These are phyloP conservation scores for Apogon talboti DNA, from an alignment of 2,797 vertebrate genomes.

Conservation along the genomic window DNA sequence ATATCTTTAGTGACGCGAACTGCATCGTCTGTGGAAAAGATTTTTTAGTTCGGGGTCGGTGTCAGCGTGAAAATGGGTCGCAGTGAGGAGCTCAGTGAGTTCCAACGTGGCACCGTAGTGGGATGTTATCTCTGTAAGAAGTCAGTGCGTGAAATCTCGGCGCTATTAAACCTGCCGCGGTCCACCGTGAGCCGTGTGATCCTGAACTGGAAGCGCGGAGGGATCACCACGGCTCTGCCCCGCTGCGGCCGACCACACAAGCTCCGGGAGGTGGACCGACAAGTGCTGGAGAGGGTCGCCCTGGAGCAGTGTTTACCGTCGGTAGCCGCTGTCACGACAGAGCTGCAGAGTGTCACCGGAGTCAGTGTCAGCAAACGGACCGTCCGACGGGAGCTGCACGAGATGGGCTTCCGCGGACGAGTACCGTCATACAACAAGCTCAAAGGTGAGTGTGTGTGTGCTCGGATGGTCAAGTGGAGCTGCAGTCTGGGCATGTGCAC, in stretches of 20 bases:
- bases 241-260: constrained; percentile 67
- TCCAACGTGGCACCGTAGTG: constrained; percentile 61
- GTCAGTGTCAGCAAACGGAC: constrained; percentile 57
- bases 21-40: no score
- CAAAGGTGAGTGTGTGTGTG: constrained; percentile 30
- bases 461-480: no score
- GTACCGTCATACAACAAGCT: constrained; percentile 50
- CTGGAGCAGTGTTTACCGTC: constrained; percentile 47
- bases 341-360: constrained; percentile 61
- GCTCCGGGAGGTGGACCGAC: constrained; percentile 59
- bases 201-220: constrained; percentile 61
- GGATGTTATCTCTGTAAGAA: constrained; percentile 65
- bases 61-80: constrained; percentile 43
- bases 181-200: constrained; percentile 67
- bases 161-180: constrained; percentile 47
- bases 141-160: constrained; percentile 59
- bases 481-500: no score
- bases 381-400: constrained; percentile 59
- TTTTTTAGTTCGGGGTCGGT: no score
- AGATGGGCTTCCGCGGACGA: constrained; percentile 64
- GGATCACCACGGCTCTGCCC: constrained; percentile 63
- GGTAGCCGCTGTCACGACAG: constrained; percentile 52
- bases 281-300: constrained; percentile 55
- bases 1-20: no score
- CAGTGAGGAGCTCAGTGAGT: constrained; percentile 66